Conservation (phyloP, 2,888 invertebrate species). For the Chloroclysta siterata region DNA sequence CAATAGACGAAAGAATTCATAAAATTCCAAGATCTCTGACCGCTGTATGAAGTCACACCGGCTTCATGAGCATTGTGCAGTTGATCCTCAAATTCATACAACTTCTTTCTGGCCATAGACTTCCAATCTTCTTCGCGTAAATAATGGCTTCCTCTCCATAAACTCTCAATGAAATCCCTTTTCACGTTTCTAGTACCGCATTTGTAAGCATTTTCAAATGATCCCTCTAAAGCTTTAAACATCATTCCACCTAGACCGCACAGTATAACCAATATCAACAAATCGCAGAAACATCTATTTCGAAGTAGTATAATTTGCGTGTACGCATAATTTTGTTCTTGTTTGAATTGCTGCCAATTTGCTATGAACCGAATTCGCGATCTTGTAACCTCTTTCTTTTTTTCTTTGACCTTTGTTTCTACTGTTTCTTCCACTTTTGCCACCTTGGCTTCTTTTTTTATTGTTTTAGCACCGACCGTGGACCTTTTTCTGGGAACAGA, state of each 20-base stretch:
- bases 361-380: constrained; percentile 75
- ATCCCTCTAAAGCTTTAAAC: constrained; percentile 93
- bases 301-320: constrained; percentile 81
- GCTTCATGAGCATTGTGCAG: constrained; percentile 93
- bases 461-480: constrained; percentile 49
- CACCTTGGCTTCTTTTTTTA: constrained; percentile 51
- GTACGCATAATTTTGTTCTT: constrained; percentile 84
- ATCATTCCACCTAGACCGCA: constrained; percentile 92
- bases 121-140: constrained; percentile 96
- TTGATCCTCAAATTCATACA: constrained; percentile 94
- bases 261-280: constrained; percentile 88
- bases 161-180: constrained; percentile 92
- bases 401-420: constrained; percentile 54
- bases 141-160: constrained; percentile 93
- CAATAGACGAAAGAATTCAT: constrained; percentile 94
- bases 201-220: constrained; percentile 94
- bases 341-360: constrained; percentile 85
- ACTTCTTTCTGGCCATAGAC: constrained; percentile 90
- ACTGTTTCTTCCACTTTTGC: constrained; percentile 55
- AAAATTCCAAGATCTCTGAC: constrained; percentile 94
- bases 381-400: constrained; percentile 54
- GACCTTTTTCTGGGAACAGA: constrained; percentile 66
- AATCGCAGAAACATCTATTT: constrained; percentile 88
- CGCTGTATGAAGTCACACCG: constrained; percentile 93
- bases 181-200: constrained; percentile 94